A percentile compares a stretch with the other conserved stretches of the same genome.
Conservation (phyloP, 2,888 invertebrate genomes). For the Eupithecia centaureata region DNA sequence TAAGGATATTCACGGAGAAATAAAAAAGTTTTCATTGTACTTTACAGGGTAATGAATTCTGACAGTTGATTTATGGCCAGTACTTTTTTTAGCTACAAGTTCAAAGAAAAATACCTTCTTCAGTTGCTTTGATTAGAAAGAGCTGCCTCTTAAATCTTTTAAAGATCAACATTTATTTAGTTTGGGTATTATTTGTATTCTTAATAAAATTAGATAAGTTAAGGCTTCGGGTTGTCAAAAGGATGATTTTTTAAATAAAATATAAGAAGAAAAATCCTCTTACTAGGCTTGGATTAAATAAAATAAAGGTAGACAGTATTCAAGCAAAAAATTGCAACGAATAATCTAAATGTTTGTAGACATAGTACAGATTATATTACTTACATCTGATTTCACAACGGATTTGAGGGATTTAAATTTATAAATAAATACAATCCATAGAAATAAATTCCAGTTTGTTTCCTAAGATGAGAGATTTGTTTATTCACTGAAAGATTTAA, state of each 20-base stretch:
- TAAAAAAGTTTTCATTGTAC: constrained; percentile 37
- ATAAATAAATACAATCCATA: too few species aligned
- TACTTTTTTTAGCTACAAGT: not conserved
- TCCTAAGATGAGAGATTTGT: constrained; percentile 57
- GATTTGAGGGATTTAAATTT: not conserved
- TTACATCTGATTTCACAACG: not conserved
- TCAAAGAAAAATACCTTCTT: not conserved
- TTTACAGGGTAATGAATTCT: constrained; percentile 34
- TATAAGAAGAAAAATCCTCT: not conserved
- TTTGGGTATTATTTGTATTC: not conserved
- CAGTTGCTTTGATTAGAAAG: not conserved
- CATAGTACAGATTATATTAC: too few species aligned
- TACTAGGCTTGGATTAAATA: not conserved
- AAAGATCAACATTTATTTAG: not conserved
- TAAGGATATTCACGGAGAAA: constrained; percentile 35
- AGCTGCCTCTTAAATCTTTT: not conserved
- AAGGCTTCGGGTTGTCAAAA: not conserved
- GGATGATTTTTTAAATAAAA: not conserved
- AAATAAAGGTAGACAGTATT: not conserved
- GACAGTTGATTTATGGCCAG: constrained; percentile 15
- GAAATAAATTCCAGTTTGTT: constrained; percentile 25
- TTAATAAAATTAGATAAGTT: not conserved
- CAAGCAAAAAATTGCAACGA: not conserved
- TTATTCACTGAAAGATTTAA: constrained; percentile 63
- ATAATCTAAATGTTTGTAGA: too few species aligned